These are phyloP conservation scores for Leuciscus waleckii DNA, from an alignment of 2,797 vertebrate genomes.

Conservation along the genomic window DNA sequence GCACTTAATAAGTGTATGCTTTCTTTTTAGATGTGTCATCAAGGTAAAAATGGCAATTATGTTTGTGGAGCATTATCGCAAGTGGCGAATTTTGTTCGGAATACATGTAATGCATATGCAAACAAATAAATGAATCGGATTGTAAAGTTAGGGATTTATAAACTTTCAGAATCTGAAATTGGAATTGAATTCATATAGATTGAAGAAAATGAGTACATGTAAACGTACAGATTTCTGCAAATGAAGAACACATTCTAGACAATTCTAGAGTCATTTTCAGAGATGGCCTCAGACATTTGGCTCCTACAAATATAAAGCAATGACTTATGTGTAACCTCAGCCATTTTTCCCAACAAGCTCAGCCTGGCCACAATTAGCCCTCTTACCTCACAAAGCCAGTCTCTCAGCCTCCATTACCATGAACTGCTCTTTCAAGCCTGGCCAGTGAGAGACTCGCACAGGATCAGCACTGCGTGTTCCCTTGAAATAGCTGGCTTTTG, in stretches of 20 bases:
- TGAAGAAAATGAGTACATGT: neutral
- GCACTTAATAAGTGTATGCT: neutral
- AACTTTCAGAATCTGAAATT: neutral
- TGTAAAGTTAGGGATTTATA: no score
- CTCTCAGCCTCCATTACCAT: slow-evolving; percentile 29
- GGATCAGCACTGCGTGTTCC: neutral
- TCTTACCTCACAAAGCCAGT: slow-evolving; percentile 30
- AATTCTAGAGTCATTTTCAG: neutral
- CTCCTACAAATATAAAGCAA: slow-evolving; percentile 2
- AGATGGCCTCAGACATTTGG: neutral
- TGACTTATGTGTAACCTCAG: slow-evolving; percentile 47
- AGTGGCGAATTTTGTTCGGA: no score
- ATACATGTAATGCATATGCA: no score
- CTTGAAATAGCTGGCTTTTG: slow-evolving; percentile 14
- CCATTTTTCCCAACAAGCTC: slow-evolving; percentile 50
- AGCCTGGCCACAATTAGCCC: slow-evolving; percentile 60
- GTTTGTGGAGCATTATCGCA: no score
- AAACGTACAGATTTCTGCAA: neutral
- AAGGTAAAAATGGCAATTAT: no score
- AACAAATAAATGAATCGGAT: no score
- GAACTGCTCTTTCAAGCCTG: slow-evolving; percentile 16
- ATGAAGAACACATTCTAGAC: neutral
- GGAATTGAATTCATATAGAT: neutral
- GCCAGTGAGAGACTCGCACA: slow-evolving; percentile 8
- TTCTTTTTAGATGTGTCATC: no score